Percentiles rank a stretch among this genome's conserved stretches.
phyloP scores from a whole-genome alignment of 2,888 invertebrate species.

The Schizaphis graminum region DNA sequence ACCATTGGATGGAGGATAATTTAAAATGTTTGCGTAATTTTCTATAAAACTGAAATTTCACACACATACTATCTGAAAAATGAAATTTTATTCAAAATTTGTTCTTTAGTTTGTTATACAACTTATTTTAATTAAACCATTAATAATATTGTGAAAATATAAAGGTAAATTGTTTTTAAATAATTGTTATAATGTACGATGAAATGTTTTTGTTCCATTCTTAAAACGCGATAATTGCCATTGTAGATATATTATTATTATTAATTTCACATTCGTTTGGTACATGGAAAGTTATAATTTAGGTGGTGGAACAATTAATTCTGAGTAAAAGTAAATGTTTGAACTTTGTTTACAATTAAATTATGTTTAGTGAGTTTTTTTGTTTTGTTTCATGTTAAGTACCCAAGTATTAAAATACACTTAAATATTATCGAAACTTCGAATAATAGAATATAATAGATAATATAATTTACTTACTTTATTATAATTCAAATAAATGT shows the following conservation, averaged over 20 bases:
- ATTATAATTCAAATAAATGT: background rate
- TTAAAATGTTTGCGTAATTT: background rate
- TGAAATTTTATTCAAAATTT: background rate
- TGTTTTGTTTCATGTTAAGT: background rate
- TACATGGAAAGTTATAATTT: background rate
- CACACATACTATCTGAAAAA: background rate
- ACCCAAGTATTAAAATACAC: background rate
- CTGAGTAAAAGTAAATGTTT: background rate
- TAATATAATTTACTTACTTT: background rate
- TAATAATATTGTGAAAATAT: background rate
- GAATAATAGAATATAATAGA: background rate
- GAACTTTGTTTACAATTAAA: background rate
- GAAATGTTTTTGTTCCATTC: background rate
- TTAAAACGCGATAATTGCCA: background rate
- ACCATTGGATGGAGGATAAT: background rate
- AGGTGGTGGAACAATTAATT: background rate
- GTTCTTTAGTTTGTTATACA: background rate
- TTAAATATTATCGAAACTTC: background rate
- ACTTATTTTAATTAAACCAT: background rate
- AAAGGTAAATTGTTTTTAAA: background rate
- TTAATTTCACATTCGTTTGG: background rate
- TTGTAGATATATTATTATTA: background rate
- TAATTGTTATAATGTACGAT: background rate
- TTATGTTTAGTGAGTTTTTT: background rate
- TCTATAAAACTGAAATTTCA: background rate